These are phyloP conservation scores for Atherinosoma microstoma DNA, from an alignment of 2,797 vertebrate genomes.

Conservation along the genomic window DNA sequence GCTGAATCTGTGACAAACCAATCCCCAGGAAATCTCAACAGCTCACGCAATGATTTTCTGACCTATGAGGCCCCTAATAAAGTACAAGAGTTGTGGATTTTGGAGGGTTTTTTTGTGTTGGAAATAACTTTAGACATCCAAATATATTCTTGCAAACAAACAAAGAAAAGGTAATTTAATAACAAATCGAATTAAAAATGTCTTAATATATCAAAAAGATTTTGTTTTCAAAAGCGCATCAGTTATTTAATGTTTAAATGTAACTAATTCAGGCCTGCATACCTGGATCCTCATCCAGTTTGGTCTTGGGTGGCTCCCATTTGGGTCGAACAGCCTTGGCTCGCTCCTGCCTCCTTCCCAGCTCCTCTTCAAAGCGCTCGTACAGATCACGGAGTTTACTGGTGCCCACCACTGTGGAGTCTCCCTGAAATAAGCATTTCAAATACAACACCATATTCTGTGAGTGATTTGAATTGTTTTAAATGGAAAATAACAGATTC, in stretches of 20 bases:
- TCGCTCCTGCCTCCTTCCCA: conserved; percentile 89
- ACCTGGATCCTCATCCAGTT: conserved; percentile 95
- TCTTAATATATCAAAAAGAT: background rate
- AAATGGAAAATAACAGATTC: background rate
- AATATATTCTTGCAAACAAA: background rate
- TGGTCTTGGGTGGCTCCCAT: conserved; percentile 97
- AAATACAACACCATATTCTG: background rate
- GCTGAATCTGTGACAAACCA: background rate
- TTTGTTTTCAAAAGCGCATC: background rate
- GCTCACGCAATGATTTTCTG: background rate
- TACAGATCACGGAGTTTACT: conserved; percentile 92
- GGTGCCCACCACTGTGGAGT: conserved; percentile 97
- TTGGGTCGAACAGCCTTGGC: conserved; percentile 90
- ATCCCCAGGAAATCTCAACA: background rate
- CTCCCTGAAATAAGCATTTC: conserved; percentile 82
- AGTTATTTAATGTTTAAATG: background rate
- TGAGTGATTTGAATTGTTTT: background rate
- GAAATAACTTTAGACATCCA: background rate
- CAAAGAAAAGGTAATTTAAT: background rate
- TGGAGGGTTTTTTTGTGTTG: background rate
- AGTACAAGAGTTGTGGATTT: background rate
- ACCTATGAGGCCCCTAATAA: background rate
- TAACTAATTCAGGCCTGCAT: fast-evolving
- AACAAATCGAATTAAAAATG: background rate
- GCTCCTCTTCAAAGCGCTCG: conserved; percentile 92